These are phyloP conservation scores for Argyrosomus regius DNA, from an alignment of 2,797 vertebrate species.

Conservation along the genomic window DNA sequence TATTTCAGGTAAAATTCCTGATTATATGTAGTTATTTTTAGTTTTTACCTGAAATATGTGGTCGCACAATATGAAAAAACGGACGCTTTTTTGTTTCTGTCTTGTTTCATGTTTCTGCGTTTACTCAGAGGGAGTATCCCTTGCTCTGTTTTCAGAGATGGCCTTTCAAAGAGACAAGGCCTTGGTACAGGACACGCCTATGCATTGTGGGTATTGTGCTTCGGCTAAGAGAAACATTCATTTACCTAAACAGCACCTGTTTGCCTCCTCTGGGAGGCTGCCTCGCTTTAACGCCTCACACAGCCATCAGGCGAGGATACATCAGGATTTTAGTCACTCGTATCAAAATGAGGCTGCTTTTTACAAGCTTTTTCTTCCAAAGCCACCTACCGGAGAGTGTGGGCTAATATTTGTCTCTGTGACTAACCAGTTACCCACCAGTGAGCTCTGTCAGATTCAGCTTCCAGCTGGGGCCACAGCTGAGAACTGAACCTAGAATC, in stretches of 20 bases:
- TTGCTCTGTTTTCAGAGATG: conserved; percentile 44
- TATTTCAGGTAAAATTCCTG: too few species aligned
- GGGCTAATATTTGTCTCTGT: neutral
- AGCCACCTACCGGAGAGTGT: neutral
- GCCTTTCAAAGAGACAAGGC: conserved; percentile 42
- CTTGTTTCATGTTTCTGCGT: conserved; percentile 44
- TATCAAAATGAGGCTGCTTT: neutral
- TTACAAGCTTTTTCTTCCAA: neutral
- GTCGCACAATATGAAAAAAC: too few species aligned
- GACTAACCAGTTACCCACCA: neutral
- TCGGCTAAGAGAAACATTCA: conserved; percentile 9
- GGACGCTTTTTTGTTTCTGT: too few species aligned
- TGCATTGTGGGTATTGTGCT: conserved; percentile 35
- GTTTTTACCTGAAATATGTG: too few species aligned
- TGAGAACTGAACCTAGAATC: neutral
- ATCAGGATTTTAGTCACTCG: neutral
- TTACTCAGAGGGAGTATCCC: conserved; percentile 68
- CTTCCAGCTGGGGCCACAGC: neutral
- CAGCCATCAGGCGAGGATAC: neutral
- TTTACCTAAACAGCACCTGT: conserved; percentile 51
- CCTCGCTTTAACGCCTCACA: conserved; percentile 1
- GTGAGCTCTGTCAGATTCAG: neutral
- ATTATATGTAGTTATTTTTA: too few species aligned
- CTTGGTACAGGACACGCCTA: neutral
- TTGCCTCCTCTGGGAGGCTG: conserved; percentile 11